Base-by-base conservation (phyloP, 2,113 vertebrate species). In the Riparia riparia region DNA sequence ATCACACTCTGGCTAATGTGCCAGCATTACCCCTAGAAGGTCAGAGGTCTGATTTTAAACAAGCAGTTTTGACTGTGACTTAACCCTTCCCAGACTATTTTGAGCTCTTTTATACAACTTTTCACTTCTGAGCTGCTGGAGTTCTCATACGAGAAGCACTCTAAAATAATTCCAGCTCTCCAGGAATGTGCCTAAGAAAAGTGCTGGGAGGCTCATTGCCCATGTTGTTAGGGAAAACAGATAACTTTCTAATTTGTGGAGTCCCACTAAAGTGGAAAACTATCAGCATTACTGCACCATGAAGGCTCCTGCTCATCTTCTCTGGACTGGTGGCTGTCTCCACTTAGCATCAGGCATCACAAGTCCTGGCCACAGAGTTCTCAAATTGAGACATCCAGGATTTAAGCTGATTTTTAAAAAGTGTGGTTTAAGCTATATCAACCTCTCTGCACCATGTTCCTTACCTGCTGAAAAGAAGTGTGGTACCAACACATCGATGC, bases 281-380 rank as follows among this genome's bases (percentile, higher is more conserved):
- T 31, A 34, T 49, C 32, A 87, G 6, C 18, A n/a, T 37, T 71
- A 15, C 16, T 47, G 41, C 9, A 4, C 32, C 26, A 21, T 17
- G 39, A 63, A 71, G 11, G 18, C 17, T 84, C 39, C 78, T 63
- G 47, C 21, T 87, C 31, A n/a, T 25, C 15, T 71, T 28, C 56
- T 68, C 61, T 50, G 31, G 14, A 8, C 17, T 42, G 19, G 31
- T 80, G 44, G 14, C 17, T 60, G 41, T 21, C 41, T 54, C 17
- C 0, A 0, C 71, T 82, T 53, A n/a, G 7, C 26, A 24, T 49
- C 19, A 50, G 32, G 31, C 42, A 19, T 37, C 60, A 39, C 19
- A 37, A 56, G 16, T 51, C 63, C 34, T 64, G 47, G 32, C 7
- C 54, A 31, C 26, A 17, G 39, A 31, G 4, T 58, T 19, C 24